These are phyloP conservation scores for Nephila pilipes DNA, from an alignment of 1,140 invertebrate species.

Conservation along the genomic window DNA sequence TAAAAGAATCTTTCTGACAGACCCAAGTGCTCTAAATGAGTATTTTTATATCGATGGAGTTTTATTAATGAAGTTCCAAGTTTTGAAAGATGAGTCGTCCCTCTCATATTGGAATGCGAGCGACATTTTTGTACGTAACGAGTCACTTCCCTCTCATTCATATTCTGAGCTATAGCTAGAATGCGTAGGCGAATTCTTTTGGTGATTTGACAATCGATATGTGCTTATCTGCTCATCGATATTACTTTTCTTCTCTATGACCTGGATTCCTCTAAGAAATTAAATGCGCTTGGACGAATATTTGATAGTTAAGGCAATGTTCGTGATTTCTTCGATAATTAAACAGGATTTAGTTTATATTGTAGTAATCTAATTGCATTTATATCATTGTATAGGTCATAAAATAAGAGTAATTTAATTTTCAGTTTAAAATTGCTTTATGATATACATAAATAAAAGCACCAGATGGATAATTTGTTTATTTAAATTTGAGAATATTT, in stretches of 20 bases:
- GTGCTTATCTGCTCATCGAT: neutral
- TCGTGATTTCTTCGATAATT: neutral
- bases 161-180: neutral
- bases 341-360: neutral
- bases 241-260: constrained; percentile 16
- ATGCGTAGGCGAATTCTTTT: constrained; percentile 43
- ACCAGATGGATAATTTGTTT: too few species aligned
- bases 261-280: constrained; percentile 11
- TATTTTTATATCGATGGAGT: constrained; percentile 30
- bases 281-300: neutral
- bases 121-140: constrained; percentile 35
- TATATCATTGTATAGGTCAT: too few species aligned
- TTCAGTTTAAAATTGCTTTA: too few species aligned
- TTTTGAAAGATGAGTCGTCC: constrained; percentile 33
- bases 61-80: constrained; percentile 60
- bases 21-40: constrained; percentile 10
- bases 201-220: constrained; percentile 33
- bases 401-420: too few species aligned
- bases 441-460: too few species aligned
- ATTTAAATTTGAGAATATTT: too few species aligned
- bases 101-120: constrained; percentile 19
- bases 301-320: neutral
- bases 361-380: too few species aligned
- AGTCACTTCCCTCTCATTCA: neutral
- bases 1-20: constrained; percentile 30